Base-by-base conservation (phyloP, 2,888 invertebrate species). In the Lycophotia porphyrea region DNA sequence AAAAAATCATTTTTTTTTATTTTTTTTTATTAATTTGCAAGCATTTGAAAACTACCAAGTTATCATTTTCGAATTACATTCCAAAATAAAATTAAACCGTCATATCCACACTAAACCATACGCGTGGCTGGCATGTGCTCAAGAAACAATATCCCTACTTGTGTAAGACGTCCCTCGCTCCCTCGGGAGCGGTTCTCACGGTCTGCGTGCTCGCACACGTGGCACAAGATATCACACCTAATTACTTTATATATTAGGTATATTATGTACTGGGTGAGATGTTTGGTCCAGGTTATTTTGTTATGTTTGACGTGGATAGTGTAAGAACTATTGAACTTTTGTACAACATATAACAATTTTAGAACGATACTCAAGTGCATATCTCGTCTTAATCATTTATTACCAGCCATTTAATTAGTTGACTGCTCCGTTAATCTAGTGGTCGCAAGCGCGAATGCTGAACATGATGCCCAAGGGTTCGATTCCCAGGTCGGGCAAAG, bases 61-160 rank as follows among this genome's bases (percentile, higher is more conserved):
- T 15, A 27, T 55, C 27, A 15, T 7, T 21, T 7, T 31, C 18
- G 8, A 31, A 31, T n/a, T 24, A 31, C 0, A 3, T 47, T 15
- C 21, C 0, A 21, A 63, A 36, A 31, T 24, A 13, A 27, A 47
- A 66, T 42, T 24, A 36, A 3, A 8, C 13, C 11, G 81, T 69
- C 91, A n/a, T 90, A 91, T 95, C 95, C 92, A 91, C 77, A 83
- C 39, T 88, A 90, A 4, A 72, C 13, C 80, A 49, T 73, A 79
- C 91, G 83, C 47, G 39, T 64, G 78, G 81, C 93, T 89, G 95
- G 96, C 96, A 96, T 95, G 96, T 96, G 96, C 96, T 95, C 93
- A 95, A 96, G 95, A 94, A 94, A 95, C 95, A 95, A 95, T 95
- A 95, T 95, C 93, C 94, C 92, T 91, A 90, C 91, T 91, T 87